Percentiles rank a stretch among this genome's conserved stretches.
phyloP scores from a whole-genome alignment of 2,888 invertebrate species.

The Alloplasta piceator region DNA sequence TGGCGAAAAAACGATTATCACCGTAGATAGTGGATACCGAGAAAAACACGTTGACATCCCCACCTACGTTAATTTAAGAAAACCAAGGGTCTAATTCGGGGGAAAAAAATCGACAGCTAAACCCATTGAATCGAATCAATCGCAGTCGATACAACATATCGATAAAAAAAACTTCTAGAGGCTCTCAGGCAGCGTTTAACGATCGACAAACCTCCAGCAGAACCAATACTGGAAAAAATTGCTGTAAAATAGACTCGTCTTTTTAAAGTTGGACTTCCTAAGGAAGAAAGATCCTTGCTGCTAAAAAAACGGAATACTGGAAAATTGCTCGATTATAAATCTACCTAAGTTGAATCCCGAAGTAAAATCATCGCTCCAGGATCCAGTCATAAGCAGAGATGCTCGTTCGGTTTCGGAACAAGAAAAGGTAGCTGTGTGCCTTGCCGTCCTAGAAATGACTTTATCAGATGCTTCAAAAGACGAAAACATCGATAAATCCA shows the following conservation, averaged over 20 bases:
- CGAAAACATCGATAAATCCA: conserved; percentile 11
- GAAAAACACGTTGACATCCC: too few species aligned
- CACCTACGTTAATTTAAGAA: too few species aligned
- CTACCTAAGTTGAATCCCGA: conserved; percentile 52
- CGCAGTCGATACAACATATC: conserved; percentile 13
- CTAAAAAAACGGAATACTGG: conserved; percentile 35
- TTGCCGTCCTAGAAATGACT: conserved; percentile 31
- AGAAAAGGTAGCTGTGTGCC: conserved; percentile 44
- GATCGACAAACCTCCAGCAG: not conserved
- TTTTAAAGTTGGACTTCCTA: conserved; percentile 34
- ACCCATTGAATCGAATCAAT: not conserved
- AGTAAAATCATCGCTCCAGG: conserved; percentile 36
- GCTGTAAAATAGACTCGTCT: conserved; percentile 2
- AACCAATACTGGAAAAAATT: conserved; percentile 23
- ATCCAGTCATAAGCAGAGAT: conserved; percentile 52
- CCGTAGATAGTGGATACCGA: too few species aligned
- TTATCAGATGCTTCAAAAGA: conserved; percentile 29
- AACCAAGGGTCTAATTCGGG: not conserved
- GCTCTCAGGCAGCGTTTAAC: conserved; percentile 20
- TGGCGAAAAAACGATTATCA: too few species aligned
- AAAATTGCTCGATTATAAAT: conserved; percentile 50
- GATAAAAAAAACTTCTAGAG: conserved; percentile 23
- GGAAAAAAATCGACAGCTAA: too few species aligned
- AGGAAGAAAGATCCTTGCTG: conserved; percentile 24
- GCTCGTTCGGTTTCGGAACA: conserved; percentile 51